Percentiles rank a stretch among this genome's conserved stretches.
phyloP scores from a whole-genome alignment of 2,888 invertebrate species.

The Hetaerina titia region DNA sequence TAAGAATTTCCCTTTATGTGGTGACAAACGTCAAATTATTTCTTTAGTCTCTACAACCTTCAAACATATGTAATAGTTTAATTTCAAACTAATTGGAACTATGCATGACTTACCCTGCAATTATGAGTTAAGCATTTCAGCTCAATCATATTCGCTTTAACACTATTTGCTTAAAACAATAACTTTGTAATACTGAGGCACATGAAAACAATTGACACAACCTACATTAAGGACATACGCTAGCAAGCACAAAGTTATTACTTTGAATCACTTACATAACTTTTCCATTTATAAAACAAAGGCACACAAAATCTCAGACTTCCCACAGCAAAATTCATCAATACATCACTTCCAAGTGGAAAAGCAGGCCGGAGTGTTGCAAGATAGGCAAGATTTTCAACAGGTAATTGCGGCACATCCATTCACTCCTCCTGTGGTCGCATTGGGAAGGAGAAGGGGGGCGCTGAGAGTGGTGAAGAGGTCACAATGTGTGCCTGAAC shows the following conservation, averaged over 20 bases:
- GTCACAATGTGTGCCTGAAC: slow-evolving; percentile 51
- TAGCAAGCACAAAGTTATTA: not conserved
- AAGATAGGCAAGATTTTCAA: not conserved
- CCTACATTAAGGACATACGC: not conserved
- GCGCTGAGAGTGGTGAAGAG: slow-evolving; percentile 36
- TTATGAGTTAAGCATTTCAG: not conserved
- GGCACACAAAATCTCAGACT: not conserved
- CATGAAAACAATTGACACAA: not conserved
- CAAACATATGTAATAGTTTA: not conserved
- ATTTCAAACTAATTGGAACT: not conserved
- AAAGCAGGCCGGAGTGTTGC: not conserved
- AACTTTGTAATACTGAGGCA: not conserved
- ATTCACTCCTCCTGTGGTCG: slow-evolving; percentile 55
- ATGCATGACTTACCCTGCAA: not conserved
- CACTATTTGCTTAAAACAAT: not conserved
- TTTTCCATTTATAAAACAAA: not conserved
- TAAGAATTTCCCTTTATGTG: not conserved
- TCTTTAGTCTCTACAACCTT: not conserved
- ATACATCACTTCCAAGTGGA: not conserved
- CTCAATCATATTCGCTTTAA: not conserved
- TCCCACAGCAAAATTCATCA: not conserved
- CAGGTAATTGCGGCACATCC: not conserved
- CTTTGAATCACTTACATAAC: not conserved
- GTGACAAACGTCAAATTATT: not conserved
- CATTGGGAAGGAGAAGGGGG: not conserved